These are phyloP conservation scores for Centropus unirufus DNA, from an alignment of 2,113 vertebrate species.

Conservation along the genomic window DNA sequence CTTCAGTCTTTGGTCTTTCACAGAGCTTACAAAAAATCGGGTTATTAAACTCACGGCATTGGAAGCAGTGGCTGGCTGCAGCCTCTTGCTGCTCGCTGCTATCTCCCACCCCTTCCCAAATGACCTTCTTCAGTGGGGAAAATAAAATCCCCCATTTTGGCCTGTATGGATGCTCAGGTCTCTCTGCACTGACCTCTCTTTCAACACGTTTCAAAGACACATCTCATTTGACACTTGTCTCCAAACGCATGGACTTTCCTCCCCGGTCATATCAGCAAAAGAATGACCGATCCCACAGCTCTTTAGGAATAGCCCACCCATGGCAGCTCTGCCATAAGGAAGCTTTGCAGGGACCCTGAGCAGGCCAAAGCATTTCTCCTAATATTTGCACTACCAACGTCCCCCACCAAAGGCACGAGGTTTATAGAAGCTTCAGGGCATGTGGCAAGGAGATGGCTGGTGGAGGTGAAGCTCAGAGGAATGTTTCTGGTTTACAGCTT, in stretches of 20 bases:
- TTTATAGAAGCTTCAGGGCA: background rate
- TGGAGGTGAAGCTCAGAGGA: background rate
- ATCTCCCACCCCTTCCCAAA: background rate
- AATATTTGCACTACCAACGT: background rate
- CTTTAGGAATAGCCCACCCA: background rate
- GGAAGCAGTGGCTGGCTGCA: background rate
- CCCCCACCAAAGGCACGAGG: background rate
- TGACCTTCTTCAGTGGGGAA: background rate
- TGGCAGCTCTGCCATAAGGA: background rate
- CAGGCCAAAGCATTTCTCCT: background rate
- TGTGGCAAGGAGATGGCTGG: accelerated
- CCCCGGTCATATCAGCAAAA: background rate
- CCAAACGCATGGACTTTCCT: background rate
- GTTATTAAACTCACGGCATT: background rate
- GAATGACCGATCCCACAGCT: background rate
- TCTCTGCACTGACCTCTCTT: background rate
- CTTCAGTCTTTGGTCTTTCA: background rate
- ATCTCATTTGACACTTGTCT: background rate
- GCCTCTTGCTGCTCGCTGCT: background rate
- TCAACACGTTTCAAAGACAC: background rate
- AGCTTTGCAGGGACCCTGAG: background rate
- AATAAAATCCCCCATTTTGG: background rate
- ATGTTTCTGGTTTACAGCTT: background rate
- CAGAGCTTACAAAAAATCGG: accelerated
- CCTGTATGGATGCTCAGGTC: background rate